Conservation (phyloP, 2,113 vertebrate species). For the Paralichthys olivaceus region DNA sequence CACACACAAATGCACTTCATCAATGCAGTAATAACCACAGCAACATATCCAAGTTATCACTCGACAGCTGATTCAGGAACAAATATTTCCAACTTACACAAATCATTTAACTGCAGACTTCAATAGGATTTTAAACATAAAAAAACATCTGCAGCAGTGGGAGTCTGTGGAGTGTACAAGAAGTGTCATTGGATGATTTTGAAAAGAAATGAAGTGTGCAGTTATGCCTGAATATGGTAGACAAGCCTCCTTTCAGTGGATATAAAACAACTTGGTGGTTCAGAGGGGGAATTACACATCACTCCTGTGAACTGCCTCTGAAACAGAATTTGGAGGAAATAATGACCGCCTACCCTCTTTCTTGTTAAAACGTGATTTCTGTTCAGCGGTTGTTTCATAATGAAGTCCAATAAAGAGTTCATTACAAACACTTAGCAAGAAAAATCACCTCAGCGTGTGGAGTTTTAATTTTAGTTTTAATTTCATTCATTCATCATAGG, state of each 20-base stretch:
- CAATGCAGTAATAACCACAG: too few relatives aligned
- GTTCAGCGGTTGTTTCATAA: conserved; percentile 35
- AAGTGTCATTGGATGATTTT: background rate
- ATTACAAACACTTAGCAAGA: conserved; percentile 28
- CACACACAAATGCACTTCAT: background rate
- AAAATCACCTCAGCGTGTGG: conserved; percentile 10
- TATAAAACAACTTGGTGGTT: conserved; percentile 19
- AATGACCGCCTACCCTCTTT: conserved; percentile 13
- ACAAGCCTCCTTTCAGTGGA: background rate
- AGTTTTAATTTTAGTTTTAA: conserved; percentile 15
- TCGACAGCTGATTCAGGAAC: background rate
- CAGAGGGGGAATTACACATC: conserved; percentile 6
- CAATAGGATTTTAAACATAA: conserved; percentile 1
- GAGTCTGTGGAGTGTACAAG: conserved; percentile 1
- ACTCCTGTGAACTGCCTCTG: conserved; percentile 16
- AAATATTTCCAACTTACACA: conserved; percentile 21
- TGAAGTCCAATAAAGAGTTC: conserved; percentile 43
- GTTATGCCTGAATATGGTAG: conserved; percentile 4
- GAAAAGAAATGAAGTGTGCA: conserved; percentile 21
- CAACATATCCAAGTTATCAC: conserved; percentile 8
- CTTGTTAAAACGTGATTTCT: conserved; percentile 35
- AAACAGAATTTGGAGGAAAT: conserved; percentile 23
- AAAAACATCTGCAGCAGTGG: background rate
- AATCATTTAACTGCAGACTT: conserved; percentile 30
- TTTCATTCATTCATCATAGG: conserved; percentile 5